Conservation (phyloP, 2,797 vertebrate genomes). For the Babyrousa celebensis region DNA sequence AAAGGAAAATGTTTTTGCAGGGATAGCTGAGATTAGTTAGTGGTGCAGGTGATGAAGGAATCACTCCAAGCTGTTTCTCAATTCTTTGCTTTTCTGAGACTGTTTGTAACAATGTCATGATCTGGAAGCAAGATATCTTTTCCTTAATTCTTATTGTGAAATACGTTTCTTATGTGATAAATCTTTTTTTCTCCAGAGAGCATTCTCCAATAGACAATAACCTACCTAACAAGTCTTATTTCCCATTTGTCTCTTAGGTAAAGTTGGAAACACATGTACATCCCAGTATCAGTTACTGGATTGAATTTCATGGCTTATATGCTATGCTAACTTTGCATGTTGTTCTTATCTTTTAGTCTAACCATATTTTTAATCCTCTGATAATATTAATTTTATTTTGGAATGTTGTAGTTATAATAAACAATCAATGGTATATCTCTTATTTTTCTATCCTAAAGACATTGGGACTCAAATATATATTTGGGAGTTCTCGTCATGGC, state of each 20-base stretch:
- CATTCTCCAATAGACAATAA: neutral
- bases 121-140: neutral
- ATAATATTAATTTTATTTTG: neutral
- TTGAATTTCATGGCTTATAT: neutral
- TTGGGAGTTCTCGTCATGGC: too few relatives aligned
- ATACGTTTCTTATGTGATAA: neutral
- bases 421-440: neutral
- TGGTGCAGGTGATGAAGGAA: neutral
- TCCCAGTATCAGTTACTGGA: neutral
- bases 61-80: neutral
- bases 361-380: neutral
- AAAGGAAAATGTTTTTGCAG: neutral
- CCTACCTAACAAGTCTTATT: neutral
- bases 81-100: neutral
- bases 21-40: neutral
- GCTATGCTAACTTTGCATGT: neutral
- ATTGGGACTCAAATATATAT: neutral
- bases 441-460: neutral
- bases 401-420: neutral
- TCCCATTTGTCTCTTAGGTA: neutral
- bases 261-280: neutral
- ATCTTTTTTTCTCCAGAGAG: neutral
- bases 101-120: neutral
- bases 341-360: neutral
- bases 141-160: constrained; percentile 2